These are phyloP conservation scores for Paradisaea rubra DNA, from an alignment of 2,113 vertebrate genomes.

Conservation along the genomic window DNA sequence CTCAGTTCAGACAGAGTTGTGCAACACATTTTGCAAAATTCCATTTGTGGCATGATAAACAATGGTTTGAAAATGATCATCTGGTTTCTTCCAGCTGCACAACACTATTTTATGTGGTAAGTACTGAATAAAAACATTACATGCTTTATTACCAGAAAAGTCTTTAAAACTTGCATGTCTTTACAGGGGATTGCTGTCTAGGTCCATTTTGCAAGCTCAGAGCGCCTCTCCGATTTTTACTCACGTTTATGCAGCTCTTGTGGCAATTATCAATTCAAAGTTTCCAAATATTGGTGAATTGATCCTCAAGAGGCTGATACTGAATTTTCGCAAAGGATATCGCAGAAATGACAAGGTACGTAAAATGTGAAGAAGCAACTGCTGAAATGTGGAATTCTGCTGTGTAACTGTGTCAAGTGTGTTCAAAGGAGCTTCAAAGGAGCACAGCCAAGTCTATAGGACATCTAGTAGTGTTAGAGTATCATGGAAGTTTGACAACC, in stretches of 20 bases:
- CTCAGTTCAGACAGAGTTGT: not conserved
- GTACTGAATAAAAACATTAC: not conserved
- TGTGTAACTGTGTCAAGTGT: not conserved
- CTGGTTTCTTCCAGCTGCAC: not conserved
- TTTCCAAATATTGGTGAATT: constrained; percentile 96
- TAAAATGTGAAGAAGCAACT: not conserved
- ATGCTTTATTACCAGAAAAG: not conserved
- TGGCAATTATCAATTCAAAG: constrained; percentile 97
- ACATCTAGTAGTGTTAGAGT: not conserved
- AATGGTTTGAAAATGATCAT: not conserved
- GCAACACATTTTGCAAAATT: not conserved
- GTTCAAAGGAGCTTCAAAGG: not conserved
- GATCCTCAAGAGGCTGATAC: constrained; percentile 91
- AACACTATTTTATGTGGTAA: not conserved
- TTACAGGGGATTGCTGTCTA: constrained; percentile 84
- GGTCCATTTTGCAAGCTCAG: constrained; percentile 93
- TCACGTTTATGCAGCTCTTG: constrained; percentile 92
- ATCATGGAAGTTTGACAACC: not conserved
- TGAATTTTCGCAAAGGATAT: constrained; percentile 95
- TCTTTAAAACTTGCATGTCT: not conserved
- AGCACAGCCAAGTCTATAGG: not conserved
- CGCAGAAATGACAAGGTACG: constrained; percentile 94
- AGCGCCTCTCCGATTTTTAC: constrained; percentile 94
- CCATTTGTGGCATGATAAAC: not conserved
- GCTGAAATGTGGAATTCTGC: not conserved